Conservation (phyloP, 2,797 vertebrate species). For the Lagocephalus sceleratus region DNA sequence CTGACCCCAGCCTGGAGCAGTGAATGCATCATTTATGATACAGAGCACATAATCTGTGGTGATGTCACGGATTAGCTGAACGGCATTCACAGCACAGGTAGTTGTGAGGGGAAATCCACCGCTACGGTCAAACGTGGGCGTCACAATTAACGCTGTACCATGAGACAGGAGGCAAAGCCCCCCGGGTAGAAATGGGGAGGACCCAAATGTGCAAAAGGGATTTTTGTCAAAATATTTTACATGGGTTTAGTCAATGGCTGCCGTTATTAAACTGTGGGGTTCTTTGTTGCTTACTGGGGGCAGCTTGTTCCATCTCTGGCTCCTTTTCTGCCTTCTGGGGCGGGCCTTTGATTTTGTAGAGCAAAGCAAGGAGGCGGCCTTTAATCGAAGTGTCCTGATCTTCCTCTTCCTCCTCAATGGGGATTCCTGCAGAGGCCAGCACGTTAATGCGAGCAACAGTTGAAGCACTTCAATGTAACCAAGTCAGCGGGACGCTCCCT, state of each 20-base stretch:
- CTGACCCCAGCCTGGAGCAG: not conserved
- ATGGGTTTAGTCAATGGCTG: no score
- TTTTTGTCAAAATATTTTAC: no score
- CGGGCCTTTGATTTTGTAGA: slow-evolving; percentile 93
- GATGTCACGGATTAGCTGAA: no score
- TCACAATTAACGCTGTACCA: no score
- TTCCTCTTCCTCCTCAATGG: slow-evolving; percentile 87
- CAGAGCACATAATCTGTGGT: no score
- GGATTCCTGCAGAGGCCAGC: slow-evolving; percentile 82
- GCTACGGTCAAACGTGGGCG: no score
- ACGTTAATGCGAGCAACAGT: slow-evolving; percentile 8
- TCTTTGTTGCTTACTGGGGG: slow-evolving; percentile 82
- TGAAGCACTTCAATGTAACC: not conserved
- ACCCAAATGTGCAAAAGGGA: no score
- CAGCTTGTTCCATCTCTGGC: slow-evolving; percentile 82
- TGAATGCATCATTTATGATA: not conserved
- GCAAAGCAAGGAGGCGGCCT: slow-evolving; percentile 85
- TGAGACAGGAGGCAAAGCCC: no score
- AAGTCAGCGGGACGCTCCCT: no score
- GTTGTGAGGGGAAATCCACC: no score
- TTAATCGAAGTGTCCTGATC: slow-evolving; percentile 89
- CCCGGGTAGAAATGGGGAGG: no score
- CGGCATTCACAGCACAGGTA: no score
- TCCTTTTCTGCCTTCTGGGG: slow-evolving; percentile 84
- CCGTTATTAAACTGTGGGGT: not conserved